Conservation (phyloP, 1,140 invertebrate genomes). For the Pararge aegeria region DNA sequence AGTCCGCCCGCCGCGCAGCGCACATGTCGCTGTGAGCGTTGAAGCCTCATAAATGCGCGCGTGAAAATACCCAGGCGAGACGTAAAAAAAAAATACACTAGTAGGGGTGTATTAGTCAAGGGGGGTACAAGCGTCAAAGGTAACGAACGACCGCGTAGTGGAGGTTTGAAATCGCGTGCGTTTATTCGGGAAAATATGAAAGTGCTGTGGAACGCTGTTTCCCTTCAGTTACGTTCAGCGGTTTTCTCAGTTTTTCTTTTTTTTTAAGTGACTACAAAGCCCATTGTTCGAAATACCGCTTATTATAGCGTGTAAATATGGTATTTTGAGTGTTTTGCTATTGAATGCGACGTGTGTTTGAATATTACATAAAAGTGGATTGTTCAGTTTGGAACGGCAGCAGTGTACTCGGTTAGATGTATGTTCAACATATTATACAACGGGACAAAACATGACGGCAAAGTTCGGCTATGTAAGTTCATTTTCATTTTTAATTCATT, state of each 20-base stretch:
- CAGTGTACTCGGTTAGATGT: conserved; percentile 75
- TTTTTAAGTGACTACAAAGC: conserved; percentile 70
- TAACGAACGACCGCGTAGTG: conserved; percentile 50
- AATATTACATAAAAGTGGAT: conserved; percentile 76
- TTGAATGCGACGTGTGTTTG: conserved; percentile 68
- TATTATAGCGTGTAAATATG: conserved; percentile 61
- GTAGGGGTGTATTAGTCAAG: conserved; percentile 35
- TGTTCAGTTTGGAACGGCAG: conserved; percentile 71
- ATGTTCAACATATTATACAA: conserved; percentile 77
- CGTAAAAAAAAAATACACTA: conserved; percentile 41
- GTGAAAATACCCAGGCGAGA: conserved; percentile 58
- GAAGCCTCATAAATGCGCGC: conserved; percentile 56
- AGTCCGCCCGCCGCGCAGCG: conserved; percentile 62
- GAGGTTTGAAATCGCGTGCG: conserved; percentile 49
- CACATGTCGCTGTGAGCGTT: conserved; percentile 57
- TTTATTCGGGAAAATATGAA: conserved; percentile 70
- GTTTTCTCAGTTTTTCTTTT: conserved; percentile 59
- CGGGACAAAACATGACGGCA: conserved; percentile 80
- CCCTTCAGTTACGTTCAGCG: conserved; percentile 56
- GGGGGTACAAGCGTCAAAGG: conserved; percentile 45
- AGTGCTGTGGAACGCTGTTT: conserved; percentile 69
- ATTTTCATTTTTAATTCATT: conserved; percentile 30
- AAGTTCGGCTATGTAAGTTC: conserved; percentile 80
- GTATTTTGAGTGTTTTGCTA: conserved; percentile 66
- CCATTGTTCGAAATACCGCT: conserved; percentile 64